Base-by-base conservation (phyloP, 2,888 invertebrate genomes). In the Actias luna region DNA sequence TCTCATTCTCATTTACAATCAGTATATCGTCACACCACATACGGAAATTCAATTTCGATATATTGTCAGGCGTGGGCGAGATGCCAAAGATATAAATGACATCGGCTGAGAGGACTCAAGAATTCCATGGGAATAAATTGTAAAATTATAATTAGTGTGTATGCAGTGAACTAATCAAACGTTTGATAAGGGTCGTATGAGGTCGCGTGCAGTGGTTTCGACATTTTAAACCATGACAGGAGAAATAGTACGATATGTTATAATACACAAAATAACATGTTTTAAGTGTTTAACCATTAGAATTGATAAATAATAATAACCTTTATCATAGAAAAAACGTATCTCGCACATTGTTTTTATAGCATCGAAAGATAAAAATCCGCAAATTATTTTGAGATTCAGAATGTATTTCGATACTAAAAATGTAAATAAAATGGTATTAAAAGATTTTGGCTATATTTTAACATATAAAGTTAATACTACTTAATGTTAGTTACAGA, bases 121-220 rank as follows among this genome's bases (percentile, higher is more conserved):
- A 78, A 79, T 76, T 73, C 77, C 76, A 74, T 74, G 73, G 73
- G 75, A 78, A 82, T 78, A 77, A 80, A 83, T 80, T 66, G 73
- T 78, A 79, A 76, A 78, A 84, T 79, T 84, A 84, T 87, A 88
- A 89, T 88, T 89, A 86, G 84, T 83, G 81, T 83, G 82, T 77
- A 80, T 79, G 80, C 78, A 86, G 87, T 86, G 80, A 80, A 84
- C 88, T 90, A 92, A 92, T 92, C 89, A 89, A 88, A 83, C 85
- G 82, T 84, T 88, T 92, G 92, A 92, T 87, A 86, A 89, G 92
- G 92, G 92, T 92, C 89, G 83, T 76, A 68, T 69, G 82, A 79
- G 88, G 86, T 87, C 87, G 80, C 82, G 75, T 78, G 81, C 78
- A 74, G 82, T 77, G 73, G 75, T 74, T 65, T 71, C 73, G 75